Evolutionary conservation across 2,888 invertebrate genomes (phyloP), one percentile per base, ranked within the genome.

Genomic region (Thymelicus lineola): DNA sequence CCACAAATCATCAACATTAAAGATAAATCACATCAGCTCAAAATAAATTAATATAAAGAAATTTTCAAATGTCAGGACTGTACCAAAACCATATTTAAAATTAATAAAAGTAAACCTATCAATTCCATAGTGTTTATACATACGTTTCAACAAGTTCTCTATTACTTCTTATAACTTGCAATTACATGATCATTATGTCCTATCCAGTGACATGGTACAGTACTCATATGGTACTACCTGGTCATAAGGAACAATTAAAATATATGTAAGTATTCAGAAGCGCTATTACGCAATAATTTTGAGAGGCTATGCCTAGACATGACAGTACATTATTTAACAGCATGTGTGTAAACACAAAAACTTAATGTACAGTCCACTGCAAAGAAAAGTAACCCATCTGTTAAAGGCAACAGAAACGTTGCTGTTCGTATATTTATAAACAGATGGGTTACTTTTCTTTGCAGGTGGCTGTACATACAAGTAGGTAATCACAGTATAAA

Each of bases 401-500:
- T n/a, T n/a, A n/a, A n/a, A n/a, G n/a, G n/a, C n/a, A n/a, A n/a
- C n/a, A n/a, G n/a, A n/a, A n/a, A n/a, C n/a, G n/a, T n/a, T n/a
- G n/a, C n/a, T n/a, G n/a, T n/a, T n/a, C n/a, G n/a, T n/a, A n/a
- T n/a, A n/a, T n/a, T n/a, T n/a, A n/a, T n/a, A n/a, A n/a, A n/a
- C n/a, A n/a, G n/a, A n/a, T n/a, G n/a, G n/a, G n/a, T n/a, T n/a
- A n/a, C n/a, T n/a, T n/a, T n/a, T n/a, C n/a, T n/a, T n/a, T n/a
- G n/a, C n/a, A n/a, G n/a, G n/a, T n/a, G n/a, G n/a, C n/a, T n/a
- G n/a, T n/a, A 85, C 82, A 85, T 85, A 87, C 81, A 84, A 86
- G 86, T 86, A 89, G 82, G 82, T 89, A 89, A 92, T 92, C 92
- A 92, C 93, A 92, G 92, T 91, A 91, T 87, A 91, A 90, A 92